Conservation (phyloP, 2,888 invertebrate species). For the Drosophila flavopinicola region DNA sequence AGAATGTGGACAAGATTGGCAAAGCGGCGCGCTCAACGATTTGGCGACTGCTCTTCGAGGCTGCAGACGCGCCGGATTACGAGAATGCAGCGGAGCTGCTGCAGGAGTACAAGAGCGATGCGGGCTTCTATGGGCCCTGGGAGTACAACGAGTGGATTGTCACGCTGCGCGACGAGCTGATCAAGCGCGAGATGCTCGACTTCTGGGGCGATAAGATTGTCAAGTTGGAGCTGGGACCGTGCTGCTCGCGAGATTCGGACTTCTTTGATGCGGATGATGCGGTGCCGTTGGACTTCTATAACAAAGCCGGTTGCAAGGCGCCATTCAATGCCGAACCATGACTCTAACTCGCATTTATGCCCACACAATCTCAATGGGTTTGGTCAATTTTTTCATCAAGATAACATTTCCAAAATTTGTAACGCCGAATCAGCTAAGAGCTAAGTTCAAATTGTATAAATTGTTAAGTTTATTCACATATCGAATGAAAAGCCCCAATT, state of each 20-base stretch:
- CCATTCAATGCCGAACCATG: conserved; percentile 47
- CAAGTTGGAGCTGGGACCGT: conserved; percentile 74
- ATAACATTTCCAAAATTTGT: not conserved
- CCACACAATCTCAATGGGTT: too few relatives aligned
- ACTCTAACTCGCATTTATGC: not conserved
- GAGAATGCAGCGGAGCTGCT: conserved; percentile 61
- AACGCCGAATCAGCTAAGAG: too few relatives aligned
- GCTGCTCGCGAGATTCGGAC: conserved; percentile 79
- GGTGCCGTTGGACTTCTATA: conserved; percentile 73
- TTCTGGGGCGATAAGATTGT: conserved; percentile 82
- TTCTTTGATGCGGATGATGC: conserved; percentile 73
- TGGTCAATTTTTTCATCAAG: not conserved
- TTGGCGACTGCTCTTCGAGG: conserved; percentile 71
- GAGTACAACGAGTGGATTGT: conserved; percentile 82
- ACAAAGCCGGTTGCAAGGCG: conserved; percentile 61
- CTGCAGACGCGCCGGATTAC: conserved; percentile 24
- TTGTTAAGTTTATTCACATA: not conserved
- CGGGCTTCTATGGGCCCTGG: conserved; percentile 71
- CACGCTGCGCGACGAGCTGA: conserved; percentile 74
- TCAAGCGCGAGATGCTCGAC: conserved; percentile 68
- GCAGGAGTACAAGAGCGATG: conserved; percentile 82
- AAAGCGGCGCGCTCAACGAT: conserved; percentile 47
- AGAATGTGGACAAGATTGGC: conserved; percentile 60
- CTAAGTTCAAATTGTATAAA: not conserved
- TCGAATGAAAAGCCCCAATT: not conserved